Conservation (phyloP, 1,140 invertebrate species). For the Pogonomyrmex californicus region DNA sequence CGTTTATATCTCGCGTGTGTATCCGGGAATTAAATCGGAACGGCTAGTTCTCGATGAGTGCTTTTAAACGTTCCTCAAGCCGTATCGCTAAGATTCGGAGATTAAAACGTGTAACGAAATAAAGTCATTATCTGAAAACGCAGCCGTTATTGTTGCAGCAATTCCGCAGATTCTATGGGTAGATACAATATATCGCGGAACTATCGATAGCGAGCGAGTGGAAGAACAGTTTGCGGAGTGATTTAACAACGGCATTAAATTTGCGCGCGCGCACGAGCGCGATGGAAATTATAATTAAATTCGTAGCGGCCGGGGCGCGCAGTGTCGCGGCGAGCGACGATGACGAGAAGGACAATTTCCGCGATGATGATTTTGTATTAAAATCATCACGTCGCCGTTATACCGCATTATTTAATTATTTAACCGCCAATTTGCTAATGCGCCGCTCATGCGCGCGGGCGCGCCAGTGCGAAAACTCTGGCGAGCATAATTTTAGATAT, state of each 20-base stretch:
- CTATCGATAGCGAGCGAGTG: constrained; percentile 1
- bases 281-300: constrained; percentile 61
- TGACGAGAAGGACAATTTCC: constrained; percentile 59
- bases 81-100: constrained; percentile 7
- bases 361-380: constrained; percentile 51
- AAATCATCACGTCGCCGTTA: constrained; percentile 65
- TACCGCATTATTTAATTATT: constrained; percentile 65
- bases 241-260: constrained; percentile 59
- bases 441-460: constrained; percentile 20
- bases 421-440: constrained; percentile 69
- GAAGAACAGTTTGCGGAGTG: constrained; percentile 49
- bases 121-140: constrained; percentile 51
- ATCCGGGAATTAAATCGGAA: constrained; percentile 53
- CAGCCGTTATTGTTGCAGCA: neutral
- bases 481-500: constrained; percentile 64
- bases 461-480: constrained; percentile 55
- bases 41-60: constrained; percentile 40
- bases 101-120: constrained; percentile 48
- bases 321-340: constrained; percentile 34
- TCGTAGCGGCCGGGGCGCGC: neutral
- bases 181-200: constrained; percentile 10
- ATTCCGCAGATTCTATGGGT: neutral
- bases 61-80: constrained; percentile 16
- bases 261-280: constrained; percentile 14
- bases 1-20: constrained; percentile 54